Evolutionary conservation across 2,888 invertebrate genomes (phyloP).

Genomic region (Bhutanitis thaidina): DNA sequence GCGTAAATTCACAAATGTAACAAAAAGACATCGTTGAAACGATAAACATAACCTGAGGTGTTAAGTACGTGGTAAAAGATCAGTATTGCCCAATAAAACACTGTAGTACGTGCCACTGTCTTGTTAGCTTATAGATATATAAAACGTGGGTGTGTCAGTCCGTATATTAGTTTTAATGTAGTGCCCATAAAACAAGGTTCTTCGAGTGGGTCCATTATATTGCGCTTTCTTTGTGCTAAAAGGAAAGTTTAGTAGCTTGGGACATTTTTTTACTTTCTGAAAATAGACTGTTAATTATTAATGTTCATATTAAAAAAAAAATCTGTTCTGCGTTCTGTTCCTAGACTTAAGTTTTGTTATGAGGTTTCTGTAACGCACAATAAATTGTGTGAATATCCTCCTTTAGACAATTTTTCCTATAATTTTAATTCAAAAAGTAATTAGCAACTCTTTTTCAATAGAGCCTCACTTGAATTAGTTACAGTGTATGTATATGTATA

Average conservation of each 20-base stretch:
- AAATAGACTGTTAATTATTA: conserved; percentile 2
- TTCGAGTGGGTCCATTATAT: conserved; percentile 29
- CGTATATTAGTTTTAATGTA: conserved; percentile 31
- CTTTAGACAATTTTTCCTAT: too few relatives aligned
- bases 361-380: too few relatives aligned
- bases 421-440: too few relatives aligned
- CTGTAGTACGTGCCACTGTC: conserved; percentile 21
- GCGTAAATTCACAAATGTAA: conserved; percentile 15
- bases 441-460: too few relatives aligned
- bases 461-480: too few relatives aligned
- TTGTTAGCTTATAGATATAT: conserved; percentile 29
- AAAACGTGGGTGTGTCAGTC: conserved; percentile 22
- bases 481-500: too few relatives aligned
- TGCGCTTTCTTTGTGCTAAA: conserved; percentile 26
- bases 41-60: conserved; percentile 19
- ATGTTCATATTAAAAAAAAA: too few relatives aligned
- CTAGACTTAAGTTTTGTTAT: too few relatives aligned
- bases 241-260: conserved; percentile 28
- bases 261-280: conserved; percentile 24
- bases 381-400: too few relatives aligned
- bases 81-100: conserved; percentile 29
- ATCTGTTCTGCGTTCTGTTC: too few relatives aligned
- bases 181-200: conserved; percentile 29
- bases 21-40: conserved; percentile 10
- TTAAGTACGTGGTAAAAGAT: conserved; percentile 20